Percentiles rank a stretch among this genome's conserved stretches.
Evolutionary conservation across 2,113 vertebrate species (phyloP).

Genomic region (Tringa solitaria): DNA sequence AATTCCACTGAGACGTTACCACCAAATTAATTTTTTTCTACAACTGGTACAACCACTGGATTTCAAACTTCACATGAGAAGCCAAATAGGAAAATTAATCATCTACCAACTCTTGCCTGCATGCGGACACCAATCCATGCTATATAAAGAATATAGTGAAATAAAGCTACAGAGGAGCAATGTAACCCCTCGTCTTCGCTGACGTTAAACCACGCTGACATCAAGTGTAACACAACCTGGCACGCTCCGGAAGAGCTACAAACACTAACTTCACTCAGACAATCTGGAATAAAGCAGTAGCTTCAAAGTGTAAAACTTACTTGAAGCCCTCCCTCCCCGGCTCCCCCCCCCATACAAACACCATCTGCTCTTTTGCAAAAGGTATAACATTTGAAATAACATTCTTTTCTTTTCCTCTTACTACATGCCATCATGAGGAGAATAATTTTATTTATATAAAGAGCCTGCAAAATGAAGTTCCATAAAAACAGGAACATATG

Average conservation of each 20-base stretch:
- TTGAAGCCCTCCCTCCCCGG: neutral
- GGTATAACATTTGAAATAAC: slow-evolving; percentile 41
- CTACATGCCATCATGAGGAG: neutral
- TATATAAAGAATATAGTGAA: accelerated
- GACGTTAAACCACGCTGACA: neutral
- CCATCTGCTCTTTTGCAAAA: slow-evolving; percentile 42
- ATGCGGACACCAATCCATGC: neutral
- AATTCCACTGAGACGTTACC: neutral
- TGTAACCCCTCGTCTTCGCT: neutral
- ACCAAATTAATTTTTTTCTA: neutral
- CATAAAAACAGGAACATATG: slow-evolving; percentile 64
- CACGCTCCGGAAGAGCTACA: neutral
- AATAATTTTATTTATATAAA: slow-evolving; percentile 46
- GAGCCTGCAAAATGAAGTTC: slow-evolving; percentile 17
- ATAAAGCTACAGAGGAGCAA: neutral
- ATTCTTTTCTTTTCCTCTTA: neutral
- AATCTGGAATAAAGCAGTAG: neutral
- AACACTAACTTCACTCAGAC: neutral
- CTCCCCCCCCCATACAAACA: slow-evolving; percentile 17
- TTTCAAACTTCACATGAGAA: neutral
- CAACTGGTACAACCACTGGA: neutral
- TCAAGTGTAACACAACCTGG: neutral
- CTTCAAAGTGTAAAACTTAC: slow-evolving; percentile 37
- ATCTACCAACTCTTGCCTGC: neutral
- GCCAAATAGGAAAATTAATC: neutral